phyloP scores from a whole-genome alignment of 2,113 vertebrate genomes.

The Prietella phreatophila region DNA sequence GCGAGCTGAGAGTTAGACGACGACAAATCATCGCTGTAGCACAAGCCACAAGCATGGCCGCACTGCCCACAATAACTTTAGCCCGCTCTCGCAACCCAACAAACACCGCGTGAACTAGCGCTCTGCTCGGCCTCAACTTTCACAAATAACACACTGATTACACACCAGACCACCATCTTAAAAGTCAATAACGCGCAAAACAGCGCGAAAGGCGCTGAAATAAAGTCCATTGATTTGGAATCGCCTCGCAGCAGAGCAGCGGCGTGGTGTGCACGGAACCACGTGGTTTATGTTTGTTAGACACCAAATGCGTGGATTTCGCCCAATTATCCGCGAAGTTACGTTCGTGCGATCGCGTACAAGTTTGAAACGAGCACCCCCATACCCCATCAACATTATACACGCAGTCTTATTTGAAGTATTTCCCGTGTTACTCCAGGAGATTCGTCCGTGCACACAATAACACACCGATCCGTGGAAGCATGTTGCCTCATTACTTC shows the following conservation, averaged over 20 bases:
- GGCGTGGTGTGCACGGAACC: slow-evolving; percentile 79
- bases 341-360: neutral
- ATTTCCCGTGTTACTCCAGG: slow-evolving; percentile 50
- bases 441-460: slow-evolving; percentile 69
- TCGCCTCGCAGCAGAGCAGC: slow-evolving; percentile 60
- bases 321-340: slow-evolving; percentile 61
- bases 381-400: neutral
- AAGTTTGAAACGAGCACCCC: neutral
- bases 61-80: slow-evolving; percentile 74
- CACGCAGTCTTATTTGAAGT: slow-evolving; percentile 20
- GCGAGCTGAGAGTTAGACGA: slow-evolving; percentile 52
- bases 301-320: slow-evolving; percentile 76
- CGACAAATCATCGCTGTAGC: slow-evolving; percentile 59
- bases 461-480: slow-evolving; percentile 65
- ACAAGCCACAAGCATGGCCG: slow-evolving; percentile 80
- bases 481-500: slow-evolving; percentile 66
- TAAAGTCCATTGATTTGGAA: slow-evolving; percentile 33
- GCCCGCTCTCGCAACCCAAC: slow-evolving; percentile 48
- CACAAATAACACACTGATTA: neutral
- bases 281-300: slow-evolving; percentile 91
- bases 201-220: neutral
- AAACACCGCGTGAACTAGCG: slow-evolving; percentile 12
- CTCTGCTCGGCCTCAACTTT: neutral
- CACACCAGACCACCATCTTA: neutral
- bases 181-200: neutral